These are phyloP conservation scores for Euthynnus affinis DNA, from an alignment of 2,797 vertebrate genomes.

Conservation along the genomic window DNA sequence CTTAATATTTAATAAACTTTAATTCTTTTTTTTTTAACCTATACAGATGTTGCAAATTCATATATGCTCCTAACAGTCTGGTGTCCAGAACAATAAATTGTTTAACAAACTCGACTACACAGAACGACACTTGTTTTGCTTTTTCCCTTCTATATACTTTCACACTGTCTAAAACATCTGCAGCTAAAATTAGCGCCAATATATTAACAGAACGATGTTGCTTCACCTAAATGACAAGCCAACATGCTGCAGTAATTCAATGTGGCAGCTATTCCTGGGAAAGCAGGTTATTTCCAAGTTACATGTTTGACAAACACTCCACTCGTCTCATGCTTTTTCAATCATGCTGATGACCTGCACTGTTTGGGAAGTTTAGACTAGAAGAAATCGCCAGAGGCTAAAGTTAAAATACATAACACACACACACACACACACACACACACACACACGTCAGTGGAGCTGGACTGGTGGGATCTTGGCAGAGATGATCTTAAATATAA, in stretches of 20 bases:
- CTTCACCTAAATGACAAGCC: constrained; percentile 1
- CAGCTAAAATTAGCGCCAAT: no score
- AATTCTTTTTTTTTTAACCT: no score
- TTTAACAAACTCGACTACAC: not conserved
- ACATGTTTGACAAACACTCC: constrained; percentile 42
- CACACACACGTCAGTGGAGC: constrained; percentile 15
- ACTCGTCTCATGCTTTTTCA: constrained; percentile 58
- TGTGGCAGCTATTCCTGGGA: not conserved
- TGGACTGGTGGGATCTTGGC: constrained; percentile 48
- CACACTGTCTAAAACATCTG: no score
- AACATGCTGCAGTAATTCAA: not conserved
- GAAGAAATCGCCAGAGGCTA: not conserved
- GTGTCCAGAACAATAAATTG: not conserved
- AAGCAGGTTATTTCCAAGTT: no score
- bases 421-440: constrained; percentile 23
- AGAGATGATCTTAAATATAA: constrained; percentile 21
- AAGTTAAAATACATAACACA: constrained; percentile 18
- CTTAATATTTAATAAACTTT: no score
- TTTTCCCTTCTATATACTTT: no score
- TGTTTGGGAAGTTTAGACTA: not conserved
- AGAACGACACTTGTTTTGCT: no score
- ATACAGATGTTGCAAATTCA: no score
- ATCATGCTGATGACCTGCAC: constrained; percentile 33
- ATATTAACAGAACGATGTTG: no score
- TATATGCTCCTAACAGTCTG: not conserved